A percentile compares a stretch with the other conserved stretches of the same genome.
Evolutionary conservation across 2,888 invertebrate species (phyloP).

Genomic region (Philereme transversata): DNA sequence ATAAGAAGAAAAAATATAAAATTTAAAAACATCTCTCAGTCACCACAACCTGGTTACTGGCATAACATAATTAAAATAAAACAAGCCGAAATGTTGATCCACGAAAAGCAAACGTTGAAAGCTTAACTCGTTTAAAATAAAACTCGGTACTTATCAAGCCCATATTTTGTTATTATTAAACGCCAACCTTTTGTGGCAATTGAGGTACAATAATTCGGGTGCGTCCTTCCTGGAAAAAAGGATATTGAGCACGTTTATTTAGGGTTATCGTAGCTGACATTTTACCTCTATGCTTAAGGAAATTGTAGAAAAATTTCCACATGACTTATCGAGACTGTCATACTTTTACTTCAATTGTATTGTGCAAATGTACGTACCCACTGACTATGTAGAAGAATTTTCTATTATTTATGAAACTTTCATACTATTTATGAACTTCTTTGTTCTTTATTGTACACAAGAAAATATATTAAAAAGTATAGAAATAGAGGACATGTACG

Average conservation of each 20-base stretch:
- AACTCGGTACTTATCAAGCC: conserved; percentile 14
- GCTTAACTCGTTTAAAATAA: conserved; percentile 13
- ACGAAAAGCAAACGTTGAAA: conserved; percentile 9
- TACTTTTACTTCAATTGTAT: not conserved
- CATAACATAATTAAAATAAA: conserved; percentile 8
- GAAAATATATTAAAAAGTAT: no score
- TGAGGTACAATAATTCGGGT: conserved; percentile 34
- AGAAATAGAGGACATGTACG: no score
- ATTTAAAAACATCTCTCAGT: not conserved
- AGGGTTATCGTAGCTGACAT: conserved; percentile 29
- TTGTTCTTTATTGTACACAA: no score
- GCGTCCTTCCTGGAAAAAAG: conserved; percentile 35
- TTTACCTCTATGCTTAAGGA: conserved; percentile 25
- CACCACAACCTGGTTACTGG: not conserved
- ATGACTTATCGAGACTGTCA: not conserved
- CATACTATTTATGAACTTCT: no score
- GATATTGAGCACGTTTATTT: conserved; percentile 29
- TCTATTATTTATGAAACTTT: no score
- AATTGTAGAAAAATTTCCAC: conserved; percentile 13
- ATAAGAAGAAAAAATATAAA: not conserved
- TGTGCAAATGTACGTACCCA: no score
- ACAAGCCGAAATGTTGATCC: conserved; percentile 10
- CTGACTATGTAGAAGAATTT: no score
- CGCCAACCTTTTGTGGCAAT: conserved; percentile 34
- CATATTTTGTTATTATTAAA: conserved; percentile 22